Percentiles rank a stretch among this genome's conserved stretches.
Conservation (phyloP, 2,797 vertebrate genomes). For the Rhynchotus rufescens region DNA sequence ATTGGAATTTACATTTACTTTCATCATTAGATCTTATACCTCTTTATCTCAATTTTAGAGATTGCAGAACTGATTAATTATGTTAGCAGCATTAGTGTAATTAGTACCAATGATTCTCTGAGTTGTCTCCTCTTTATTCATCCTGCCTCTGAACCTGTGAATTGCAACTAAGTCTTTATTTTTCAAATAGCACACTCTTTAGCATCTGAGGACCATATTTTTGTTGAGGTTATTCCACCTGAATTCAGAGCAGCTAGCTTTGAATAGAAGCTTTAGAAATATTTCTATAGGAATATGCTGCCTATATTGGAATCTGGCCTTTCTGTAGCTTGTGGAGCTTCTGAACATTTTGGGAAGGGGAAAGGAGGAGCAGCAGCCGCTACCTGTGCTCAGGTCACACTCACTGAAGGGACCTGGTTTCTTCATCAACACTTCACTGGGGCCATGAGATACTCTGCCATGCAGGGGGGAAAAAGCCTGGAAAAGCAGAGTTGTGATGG, state of each 20-base stretch:
- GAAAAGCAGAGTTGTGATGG: neutral
- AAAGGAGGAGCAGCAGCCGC: neutral
- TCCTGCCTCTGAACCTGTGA: slow-evolving; percentile 9
- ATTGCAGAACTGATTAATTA: slow-evolving; percentile 55
- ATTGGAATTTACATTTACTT: neutral
- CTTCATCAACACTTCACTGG: too few relatives aligned
- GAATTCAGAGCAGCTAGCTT: neutral
- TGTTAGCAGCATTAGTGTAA: slow-evolving; percentile 16
- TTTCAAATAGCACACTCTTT: slow-evolving; percentile 13
- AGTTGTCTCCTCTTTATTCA: slow-evolving; percentile 48
- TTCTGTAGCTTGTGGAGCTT: neutral
- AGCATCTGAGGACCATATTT: neutral
- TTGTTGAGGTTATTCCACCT: neutral
- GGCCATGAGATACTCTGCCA: fast-evolving
- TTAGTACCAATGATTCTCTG: slow-evolving; percentile 42
- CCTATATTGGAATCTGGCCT: neutral
- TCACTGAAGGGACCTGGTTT: neutral
- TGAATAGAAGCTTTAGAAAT: neutral
- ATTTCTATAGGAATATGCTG: neutral
- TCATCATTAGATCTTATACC: slow-evolving; percentile 32
- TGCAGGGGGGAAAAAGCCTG: neutral
- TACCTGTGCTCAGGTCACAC: fast-evolving
- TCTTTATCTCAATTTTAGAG: slow-evolving; percentile 48
- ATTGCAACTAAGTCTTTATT: slow-evolving; percentile 48
- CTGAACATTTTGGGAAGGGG: neutral